A percentile compares a stretch with the other conserved stretches of the same genome.
These are phyloP conservation scores for Ecliptopera silaceata DNA, from an alignment of 2,888 invertebrate species.

Conservation along the genomic window DNA sequence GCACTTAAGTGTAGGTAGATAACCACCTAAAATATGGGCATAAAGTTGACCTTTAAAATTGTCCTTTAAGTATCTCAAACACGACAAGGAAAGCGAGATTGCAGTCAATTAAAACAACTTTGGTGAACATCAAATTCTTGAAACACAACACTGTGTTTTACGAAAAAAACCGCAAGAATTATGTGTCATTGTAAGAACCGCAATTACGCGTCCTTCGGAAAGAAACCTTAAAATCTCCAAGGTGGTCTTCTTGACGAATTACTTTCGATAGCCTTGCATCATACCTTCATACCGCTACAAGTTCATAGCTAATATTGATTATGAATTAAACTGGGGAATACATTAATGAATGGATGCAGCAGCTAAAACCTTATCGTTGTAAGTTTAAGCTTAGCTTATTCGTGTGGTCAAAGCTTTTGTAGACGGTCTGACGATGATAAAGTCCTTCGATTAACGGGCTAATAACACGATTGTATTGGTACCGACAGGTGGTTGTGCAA, in stretches of 20 bases:
- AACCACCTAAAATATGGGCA: constrained; percentile 32
- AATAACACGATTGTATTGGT: constrained; percentile 29
- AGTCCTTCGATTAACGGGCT: constrained; percentile 22
- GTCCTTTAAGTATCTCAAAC: constrained; percentile 38
- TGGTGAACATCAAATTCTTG: constrained; percentile 35
- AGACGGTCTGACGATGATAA: constrained; percentile 20
- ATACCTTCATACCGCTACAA: constrained; percentile 42
- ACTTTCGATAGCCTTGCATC: constrained; percentile 63
- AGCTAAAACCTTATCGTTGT: constrained; percentile 16
- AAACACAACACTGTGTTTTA: constrained; percentile 37
- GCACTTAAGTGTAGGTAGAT: constrained; percentile 29
- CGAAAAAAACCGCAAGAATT: constrained; percentile 41
- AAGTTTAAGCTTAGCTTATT: not conserved
- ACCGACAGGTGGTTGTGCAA: constrained; percentile 47
- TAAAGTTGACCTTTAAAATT: constrained; percentile 32
- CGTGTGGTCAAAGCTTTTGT: constrained; percentile 1
- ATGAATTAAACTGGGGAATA: constrained; percentile 49
- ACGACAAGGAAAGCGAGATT: constrained; percentile 35
- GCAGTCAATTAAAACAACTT: constrained; percentile 35
- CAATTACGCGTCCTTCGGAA: constrained; percentile 44
- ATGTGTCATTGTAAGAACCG: constrained; percentile 32
- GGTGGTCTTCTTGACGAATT: constrained; percentile 63
- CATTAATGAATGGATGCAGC: constrained; percentile 36
- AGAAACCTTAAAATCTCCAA: constrained; percentile 66
- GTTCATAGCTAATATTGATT: constrained; percentile 39